Percentiles rank a stretch among this genome's conserved stretches.
These are phyloP conservation scores for Plagiodera versicolora DNA, from an alignment of 2,888 invertebrate genomes.

Conservation along the genomic window DNA sequence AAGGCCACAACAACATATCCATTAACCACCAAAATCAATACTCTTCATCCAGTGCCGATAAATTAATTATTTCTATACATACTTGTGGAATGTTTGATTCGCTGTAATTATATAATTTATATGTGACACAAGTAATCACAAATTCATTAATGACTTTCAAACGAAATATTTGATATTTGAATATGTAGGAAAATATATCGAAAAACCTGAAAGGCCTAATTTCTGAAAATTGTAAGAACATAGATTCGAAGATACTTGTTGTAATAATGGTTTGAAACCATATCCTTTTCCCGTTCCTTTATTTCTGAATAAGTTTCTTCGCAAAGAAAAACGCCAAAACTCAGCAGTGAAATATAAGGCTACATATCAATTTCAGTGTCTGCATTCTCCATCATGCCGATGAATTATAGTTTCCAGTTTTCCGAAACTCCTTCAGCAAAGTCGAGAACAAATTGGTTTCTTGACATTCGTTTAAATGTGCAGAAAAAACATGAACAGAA, in stretches of 20 bases:
- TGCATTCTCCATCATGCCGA: slow-evolving; percentile 28
- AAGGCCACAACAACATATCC: neutral
- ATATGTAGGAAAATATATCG: too few relatives aligned
- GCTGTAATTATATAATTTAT: neutral
- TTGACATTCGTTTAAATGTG: slow-evolving; percentile 13
- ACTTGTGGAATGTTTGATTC: too few relatives aligned
- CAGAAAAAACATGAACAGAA: neutral
- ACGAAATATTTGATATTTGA: too few relatives aligned
- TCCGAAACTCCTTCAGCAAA: slow-evolving; percentile 19
- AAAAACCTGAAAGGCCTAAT: too few relatives aligned
- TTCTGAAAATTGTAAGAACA: too few relatives aligned
- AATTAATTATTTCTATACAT: neutral
- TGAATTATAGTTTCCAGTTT: slow-evolving; percentile 28
- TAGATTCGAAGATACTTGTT: too few relatives aligned
- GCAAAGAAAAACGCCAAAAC: slow-evolving; percentile 3
- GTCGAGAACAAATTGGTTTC: slow-evolving; percentile 26
- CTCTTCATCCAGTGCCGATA: neutral
- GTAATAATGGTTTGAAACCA: too few relatives aligned
- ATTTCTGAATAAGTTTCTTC: slow-evolving; percentile 6
- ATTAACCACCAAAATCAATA: neutral
- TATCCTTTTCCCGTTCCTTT: too few relatives aligned
- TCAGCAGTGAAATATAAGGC: slow-evolving; percentile 12
- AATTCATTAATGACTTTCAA: too few relatives aligned
- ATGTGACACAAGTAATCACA: too few relatives aligned
- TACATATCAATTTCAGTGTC: slow-evolving; percentile 32